Evolutionary conservation across 2,888 invertebrate species (phyloP).

Genomic region (Schizaphis graminum): DNA sequence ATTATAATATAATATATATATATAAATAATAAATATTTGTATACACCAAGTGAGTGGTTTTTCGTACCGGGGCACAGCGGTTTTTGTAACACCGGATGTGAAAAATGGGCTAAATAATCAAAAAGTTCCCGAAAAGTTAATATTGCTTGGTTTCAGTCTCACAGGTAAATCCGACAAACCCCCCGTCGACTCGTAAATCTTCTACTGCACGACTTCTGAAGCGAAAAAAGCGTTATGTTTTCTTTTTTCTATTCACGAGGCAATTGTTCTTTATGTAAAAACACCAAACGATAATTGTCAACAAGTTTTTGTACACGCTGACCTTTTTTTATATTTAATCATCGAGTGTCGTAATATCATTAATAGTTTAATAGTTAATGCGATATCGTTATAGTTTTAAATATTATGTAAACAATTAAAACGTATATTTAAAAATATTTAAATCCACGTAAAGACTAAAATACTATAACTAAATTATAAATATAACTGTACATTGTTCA

Average conservation of each 20-base stretch:
- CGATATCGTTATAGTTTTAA: neutral
- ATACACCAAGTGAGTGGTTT: neutral
- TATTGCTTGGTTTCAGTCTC: conserved; percentile 26
- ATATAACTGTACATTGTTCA: neutral
- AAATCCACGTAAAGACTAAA: neutral
- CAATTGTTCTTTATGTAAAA: neutral
- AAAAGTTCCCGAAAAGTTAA: conserved; percentile 57
- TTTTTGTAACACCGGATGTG: conserved; percentile 52
- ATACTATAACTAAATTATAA: neutral
- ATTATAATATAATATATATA: conserved; percentile 29
- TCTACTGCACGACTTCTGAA: neutral
- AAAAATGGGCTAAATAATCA: conserved; percentile 61
- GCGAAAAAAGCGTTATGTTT: conserved; percentile 10
- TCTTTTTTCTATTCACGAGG: neutral
- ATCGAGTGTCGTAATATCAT: neutral
- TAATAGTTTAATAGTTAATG: neutral
- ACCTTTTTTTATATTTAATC: neutral
- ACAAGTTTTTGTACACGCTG: neutral
- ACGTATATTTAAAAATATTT: neutral
- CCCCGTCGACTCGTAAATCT: conserved; percentile 52
- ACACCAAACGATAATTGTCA: neutral
- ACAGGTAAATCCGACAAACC: conserved; percentile 45
- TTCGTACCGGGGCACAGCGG: neutral
- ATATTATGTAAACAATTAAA: neutral
- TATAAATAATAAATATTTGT: neutral